phyloP scores from a whole-genome alignment of 2,113 vertebrate genomes.

The Eurystomus gularis region DNA sequence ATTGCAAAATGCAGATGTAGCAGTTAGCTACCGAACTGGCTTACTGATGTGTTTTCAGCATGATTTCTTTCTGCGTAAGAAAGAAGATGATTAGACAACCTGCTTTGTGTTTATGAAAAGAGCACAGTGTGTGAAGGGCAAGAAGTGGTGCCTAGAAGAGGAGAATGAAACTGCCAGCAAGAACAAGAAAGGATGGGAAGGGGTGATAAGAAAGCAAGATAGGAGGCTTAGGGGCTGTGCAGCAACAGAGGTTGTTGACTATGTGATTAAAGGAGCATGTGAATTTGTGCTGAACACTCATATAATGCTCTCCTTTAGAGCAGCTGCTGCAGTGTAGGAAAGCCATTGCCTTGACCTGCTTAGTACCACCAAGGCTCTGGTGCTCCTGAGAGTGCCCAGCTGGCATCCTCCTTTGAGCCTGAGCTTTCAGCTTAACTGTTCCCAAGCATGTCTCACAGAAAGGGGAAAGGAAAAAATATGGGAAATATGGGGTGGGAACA shows the following conservation, averaged over 20 bases:
- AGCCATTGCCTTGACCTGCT: neutral
- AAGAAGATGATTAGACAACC: neutral
- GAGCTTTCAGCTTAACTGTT: neutral
- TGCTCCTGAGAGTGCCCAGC: neutral
- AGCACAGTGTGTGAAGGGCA: neutral
- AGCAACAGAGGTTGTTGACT: neutral
- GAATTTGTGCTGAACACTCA: neutral
- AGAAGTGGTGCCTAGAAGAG: neutral
- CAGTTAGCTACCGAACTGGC: neutral
- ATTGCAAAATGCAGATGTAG: neutral
- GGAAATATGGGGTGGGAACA: neutral
- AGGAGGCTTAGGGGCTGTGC: neutral
- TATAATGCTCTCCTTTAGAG: neutral
- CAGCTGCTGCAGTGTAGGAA: neutral
- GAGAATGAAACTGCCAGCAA: neutral
- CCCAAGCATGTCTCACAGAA: neutral
- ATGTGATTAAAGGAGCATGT: neutral
- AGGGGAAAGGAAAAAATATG: rapidly evolving
- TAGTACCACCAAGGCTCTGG: neutral
- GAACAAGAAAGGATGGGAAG: neutral
- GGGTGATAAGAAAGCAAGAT: neutral
- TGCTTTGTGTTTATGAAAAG: neutral
- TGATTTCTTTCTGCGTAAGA: neutral
- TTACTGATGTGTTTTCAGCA: neutral
- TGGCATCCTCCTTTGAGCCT: neutral